A percentile compares a stretch with the other conserved stretches of the same genome.
phyloP scores from a whole-genome alignment of 2,113 vertebrate genomes.

The Sakesphorus luctuosus region DNA sequence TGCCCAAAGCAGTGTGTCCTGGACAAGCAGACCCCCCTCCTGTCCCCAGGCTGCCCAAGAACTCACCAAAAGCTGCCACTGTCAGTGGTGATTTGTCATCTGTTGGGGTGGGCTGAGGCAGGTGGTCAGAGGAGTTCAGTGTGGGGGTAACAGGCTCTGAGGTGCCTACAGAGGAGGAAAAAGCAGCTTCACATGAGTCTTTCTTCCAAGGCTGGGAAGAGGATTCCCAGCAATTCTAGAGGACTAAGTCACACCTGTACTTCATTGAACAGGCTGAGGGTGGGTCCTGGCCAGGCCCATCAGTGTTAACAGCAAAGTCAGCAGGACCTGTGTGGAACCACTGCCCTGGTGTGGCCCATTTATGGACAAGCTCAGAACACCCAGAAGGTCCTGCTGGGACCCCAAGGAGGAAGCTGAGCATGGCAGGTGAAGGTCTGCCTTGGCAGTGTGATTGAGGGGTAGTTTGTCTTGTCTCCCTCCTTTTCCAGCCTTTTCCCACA shows the following conservation, averaged over 20 bases:
- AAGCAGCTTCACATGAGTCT: background rate
- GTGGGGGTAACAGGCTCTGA: background rate
- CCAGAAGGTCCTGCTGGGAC: background rate
- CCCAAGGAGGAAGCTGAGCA: background rate
- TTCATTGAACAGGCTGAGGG: background rate
- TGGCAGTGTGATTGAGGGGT: background rate
- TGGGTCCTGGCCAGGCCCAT: background rate
- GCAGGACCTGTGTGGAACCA: rapidly evolving
- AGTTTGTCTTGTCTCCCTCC: background rate
- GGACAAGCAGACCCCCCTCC: background rate
- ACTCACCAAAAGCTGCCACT: conserved; percentile 58
- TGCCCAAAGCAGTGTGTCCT: background rate
- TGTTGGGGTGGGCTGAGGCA: background rate
- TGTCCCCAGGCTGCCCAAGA: background rate
- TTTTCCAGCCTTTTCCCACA: background rate
- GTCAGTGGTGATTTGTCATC: conserved; percentile 36
- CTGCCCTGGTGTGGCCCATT: background rate
- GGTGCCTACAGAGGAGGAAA: background rate
- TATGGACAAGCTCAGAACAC: background rate
- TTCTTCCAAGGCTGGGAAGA: background rate
- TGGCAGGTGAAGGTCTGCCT: background rate
- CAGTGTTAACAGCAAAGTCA: background rate
- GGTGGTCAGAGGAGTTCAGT: background rate
- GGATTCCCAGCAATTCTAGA: background rate
- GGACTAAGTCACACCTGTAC: background rate